Percentiles rank a stretch among this genome's conserved stretches.
Conservation (phyloP, 2,113 vertebrate species). For the Paradoxurus hermaphroditus region DNA sequence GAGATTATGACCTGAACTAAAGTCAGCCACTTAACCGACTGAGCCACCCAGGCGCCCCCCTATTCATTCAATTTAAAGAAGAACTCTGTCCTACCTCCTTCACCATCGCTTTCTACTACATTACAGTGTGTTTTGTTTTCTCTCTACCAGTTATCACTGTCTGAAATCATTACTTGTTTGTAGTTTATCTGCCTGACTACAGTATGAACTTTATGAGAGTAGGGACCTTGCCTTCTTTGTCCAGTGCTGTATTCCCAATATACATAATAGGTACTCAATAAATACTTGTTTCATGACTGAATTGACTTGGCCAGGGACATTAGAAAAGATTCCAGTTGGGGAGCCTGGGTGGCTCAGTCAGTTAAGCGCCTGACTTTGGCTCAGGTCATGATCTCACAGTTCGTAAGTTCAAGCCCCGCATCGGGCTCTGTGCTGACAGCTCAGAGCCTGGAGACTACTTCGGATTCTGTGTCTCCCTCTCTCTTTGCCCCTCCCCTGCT, state of each 20-base stretch:
- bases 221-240: not conserved
- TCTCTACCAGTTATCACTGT: not conserved
- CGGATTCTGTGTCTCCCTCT: too few species aligned
- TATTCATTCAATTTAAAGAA: not conserved
- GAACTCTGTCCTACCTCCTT: not conserved
- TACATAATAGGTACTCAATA: not conserved
- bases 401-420: too few species aligned
- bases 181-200: not conserved
- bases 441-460: too few species aligned
- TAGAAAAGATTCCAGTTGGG: not conserved
- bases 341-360: too few species aligned
- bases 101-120: not conserved
- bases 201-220: not conserved
- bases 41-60: too few species aligned
- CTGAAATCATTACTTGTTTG: not conserved
- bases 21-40: too few species aligned
- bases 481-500: too few species aligned
- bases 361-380: too few species aligned
- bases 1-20: too few species aligned
- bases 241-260: not conserved
- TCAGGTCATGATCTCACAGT: too few species aligned
- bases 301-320: not conserved
- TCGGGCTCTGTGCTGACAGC: too few species aligned
- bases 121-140: not conserved
- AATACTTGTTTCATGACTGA: not conserved